Evolutionary conservation across 2,113 vertebrate genomes (phyloP).

Genomic region (Beaufortia kweichowensis): DNA sequence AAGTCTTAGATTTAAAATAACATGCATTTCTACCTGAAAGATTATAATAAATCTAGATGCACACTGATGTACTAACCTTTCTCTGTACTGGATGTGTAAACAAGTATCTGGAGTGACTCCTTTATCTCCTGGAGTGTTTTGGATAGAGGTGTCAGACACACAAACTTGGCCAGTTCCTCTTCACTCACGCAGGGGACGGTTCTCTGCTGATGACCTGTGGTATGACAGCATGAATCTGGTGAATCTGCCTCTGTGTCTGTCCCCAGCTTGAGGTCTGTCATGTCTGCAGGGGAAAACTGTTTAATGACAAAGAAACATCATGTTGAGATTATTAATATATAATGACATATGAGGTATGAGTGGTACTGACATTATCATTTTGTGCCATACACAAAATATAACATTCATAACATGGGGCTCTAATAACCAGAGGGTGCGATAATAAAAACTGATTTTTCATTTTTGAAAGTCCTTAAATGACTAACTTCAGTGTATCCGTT

Average conservation of each 20-base stretch:
- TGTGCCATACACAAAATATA: too few species aligned
- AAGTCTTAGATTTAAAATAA: too few species aligned
- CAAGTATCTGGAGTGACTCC: constrained; percentile 67
- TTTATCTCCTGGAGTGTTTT: constrained; percentile 78
- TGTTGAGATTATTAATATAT: too few species aligned
- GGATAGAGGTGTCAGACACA: constrained; percentile 76
- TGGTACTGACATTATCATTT: too few species aligned
- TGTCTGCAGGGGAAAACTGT: constrained; percentile 65
- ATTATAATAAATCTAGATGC: not conserved
- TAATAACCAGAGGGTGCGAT: too few species aligned
- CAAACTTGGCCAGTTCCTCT: constrained; percentile 72
- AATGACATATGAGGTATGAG: too few species aligned
- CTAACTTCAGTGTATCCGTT: constrained; percentile 51
- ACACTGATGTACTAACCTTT: constrained; percentile 42
- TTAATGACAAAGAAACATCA: not conserved
- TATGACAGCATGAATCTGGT: constrained; percentile 45
- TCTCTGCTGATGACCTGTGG: constrained; percentile 54
- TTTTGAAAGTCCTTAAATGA: not conserved
- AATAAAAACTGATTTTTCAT: too few species aligned
- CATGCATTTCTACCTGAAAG: too few species aligned
- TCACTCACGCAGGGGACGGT: constrained; percentile 70
- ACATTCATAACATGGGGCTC: too few species aligned
- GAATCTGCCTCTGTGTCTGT: constrained; percentile 43
- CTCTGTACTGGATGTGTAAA: constrained; percentile 43
- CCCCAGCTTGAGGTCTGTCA: constrained; percentile 58